Percentiles rank a stretch among this genome's conserved stretches.
Conservation (phyloP, 1,140 invertebrate genomes). For the Psilanteris sp. region DNA sequence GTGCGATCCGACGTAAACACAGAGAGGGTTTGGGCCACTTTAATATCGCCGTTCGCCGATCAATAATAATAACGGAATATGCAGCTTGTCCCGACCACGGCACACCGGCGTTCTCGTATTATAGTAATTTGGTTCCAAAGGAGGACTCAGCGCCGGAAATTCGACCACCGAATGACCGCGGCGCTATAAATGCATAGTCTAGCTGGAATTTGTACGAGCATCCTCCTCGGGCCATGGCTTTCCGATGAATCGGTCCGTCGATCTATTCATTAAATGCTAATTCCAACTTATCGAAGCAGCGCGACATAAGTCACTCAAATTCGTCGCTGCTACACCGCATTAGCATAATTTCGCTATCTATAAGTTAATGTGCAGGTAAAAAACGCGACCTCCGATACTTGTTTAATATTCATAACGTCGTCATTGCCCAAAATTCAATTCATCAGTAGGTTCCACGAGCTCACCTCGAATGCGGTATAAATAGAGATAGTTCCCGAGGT, state of each 20-base stretch:
- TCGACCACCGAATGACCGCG: conserved; percentile 57
- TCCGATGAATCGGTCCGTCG: conserved; percentile 50
- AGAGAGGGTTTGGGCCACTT: conserved; percentile 72
- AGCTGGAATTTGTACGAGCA: conserved; percentile 22
- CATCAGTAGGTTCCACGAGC: conserved; percentile 5
- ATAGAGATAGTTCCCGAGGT: background rate
- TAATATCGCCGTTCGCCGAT: conserved; percentile 74
- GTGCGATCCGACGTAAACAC: conserved; percentile 74
- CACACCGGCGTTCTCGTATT: conserved; percentile 69
- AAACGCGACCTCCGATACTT: background rate
- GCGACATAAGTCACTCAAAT: conserved; percentile 50
- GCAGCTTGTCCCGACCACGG: conserved; percentile 67
- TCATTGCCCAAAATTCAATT: conserved; percentile 30
- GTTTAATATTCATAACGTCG: conserved; percentile 36
- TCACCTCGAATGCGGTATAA: background rate
- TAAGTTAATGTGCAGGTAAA: conserved; percentile 19
- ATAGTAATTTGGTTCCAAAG: conserved; percentile 76
- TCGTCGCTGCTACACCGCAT: conserved; percentile 17
- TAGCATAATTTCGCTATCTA: conserved; percentile 52
- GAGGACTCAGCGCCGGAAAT: conserved; percentile 54
- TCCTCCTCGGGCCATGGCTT: conserved; percentile 5
- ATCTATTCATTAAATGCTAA: conserved; percentile 65
- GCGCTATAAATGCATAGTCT: conserved; percentile 43
- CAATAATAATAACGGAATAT: conserved; percentile 78
- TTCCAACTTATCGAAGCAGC: conserved; percentile 30